Conservation (phyloP, 2,888 invertebrate genomes). For the Diarsia brunnea region DNA sequence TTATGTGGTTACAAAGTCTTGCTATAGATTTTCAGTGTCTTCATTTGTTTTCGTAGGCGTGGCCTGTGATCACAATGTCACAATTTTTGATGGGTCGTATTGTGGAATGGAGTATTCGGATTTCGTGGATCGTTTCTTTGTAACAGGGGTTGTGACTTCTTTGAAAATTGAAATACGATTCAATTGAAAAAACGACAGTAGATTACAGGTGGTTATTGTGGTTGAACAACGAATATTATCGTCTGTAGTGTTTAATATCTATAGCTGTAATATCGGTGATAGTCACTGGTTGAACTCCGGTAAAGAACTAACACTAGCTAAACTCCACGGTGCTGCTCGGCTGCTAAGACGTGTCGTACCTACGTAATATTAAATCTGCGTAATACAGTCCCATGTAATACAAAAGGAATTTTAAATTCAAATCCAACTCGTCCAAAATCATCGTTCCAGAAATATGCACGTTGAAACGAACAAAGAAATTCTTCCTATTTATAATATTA, state of each 20-base stretch:
- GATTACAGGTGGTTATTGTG: not conserved
- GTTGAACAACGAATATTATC: not conserved
- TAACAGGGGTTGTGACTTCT: not conserved
- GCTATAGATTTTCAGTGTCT: slow-evolving; percentile 11
- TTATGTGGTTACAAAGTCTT: slow-evolving; percentile 6
- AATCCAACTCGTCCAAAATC: not conserved
- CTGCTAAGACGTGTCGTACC: not conserved
- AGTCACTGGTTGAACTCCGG: not conserved
- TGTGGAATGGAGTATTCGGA: slow-evolving; percentile 20
- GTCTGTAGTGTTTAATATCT: not conserved
- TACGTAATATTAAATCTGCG: not conserved
- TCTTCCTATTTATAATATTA: not conserved
- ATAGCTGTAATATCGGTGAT: not conserved
- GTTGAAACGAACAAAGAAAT: not conserved
- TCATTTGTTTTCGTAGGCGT: slow-evolving; percentile 40
- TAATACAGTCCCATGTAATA: too few species aligned
- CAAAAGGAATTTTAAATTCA: not conserved
- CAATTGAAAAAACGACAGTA: not conserved
- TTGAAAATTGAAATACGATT: not conserved
- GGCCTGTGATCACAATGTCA: not conserved
- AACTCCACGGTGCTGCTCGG: not conserved
- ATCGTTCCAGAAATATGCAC: not conserved
- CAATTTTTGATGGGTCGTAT: slow-evolving; percentile 23
- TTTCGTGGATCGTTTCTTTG: not conserved
- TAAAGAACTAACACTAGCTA: not conserved